These are phyloP conservation scores for Dermolepida albohirtum DNA, from an alignment of 2,888 invertebrate species.

Conservation along the genomic window DNA sequence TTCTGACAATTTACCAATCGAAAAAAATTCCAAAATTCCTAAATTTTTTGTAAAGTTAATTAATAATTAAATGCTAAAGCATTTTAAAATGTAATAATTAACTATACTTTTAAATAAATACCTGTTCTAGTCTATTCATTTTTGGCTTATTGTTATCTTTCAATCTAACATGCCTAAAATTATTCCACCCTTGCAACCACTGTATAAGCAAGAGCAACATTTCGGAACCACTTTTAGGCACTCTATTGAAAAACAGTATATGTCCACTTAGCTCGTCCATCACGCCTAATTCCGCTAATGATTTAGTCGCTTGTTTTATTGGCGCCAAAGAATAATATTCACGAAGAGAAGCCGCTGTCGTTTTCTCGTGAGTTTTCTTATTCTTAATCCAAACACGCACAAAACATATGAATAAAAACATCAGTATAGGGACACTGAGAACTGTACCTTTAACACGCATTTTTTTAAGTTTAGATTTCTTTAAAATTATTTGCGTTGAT, in stretches of 20 bases:
- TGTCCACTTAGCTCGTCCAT: constrained; percentile 67
- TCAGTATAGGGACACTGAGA: constrained; percentile 48
- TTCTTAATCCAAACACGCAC: constrained; percentile 35
- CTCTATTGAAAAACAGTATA: constrained; percentile 71
- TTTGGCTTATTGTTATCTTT: constrained; percentile 58
- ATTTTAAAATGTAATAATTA: background rate
- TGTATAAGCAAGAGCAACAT: constrained; percentile 71
- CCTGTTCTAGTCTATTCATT: constrained; percentile 63
- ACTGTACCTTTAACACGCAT: constrained; percentile 49
- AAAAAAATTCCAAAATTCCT: no score
- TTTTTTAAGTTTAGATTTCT: no score
- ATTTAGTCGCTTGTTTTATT: constrained; percentile 66
- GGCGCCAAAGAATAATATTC: constrained; percentile 35
- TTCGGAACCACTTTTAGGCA: constrained; percentile 73
- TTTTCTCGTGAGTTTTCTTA: constrained; percentile 12
- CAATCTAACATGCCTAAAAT: constrained; percentile 70
- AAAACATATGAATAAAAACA: constrained; percentile 49
- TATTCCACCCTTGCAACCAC: constrained; percentile 70
- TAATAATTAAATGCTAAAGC: no score
- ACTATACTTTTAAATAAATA: constrained; percentile 47
- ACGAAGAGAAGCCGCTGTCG: constrained; percentile 27
- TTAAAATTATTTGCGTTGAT: background rate
- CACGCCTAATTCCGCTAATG: constrained; percentile 66
- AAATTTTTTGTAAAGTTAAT: no score
- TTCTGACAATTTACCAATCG: no score